Evolutionary conservation across 2,888 invertebrate species (phyloP), one percentile per base, ranked within the genome.

Genomic region (Trichogramma dendrolimi): DNA sequence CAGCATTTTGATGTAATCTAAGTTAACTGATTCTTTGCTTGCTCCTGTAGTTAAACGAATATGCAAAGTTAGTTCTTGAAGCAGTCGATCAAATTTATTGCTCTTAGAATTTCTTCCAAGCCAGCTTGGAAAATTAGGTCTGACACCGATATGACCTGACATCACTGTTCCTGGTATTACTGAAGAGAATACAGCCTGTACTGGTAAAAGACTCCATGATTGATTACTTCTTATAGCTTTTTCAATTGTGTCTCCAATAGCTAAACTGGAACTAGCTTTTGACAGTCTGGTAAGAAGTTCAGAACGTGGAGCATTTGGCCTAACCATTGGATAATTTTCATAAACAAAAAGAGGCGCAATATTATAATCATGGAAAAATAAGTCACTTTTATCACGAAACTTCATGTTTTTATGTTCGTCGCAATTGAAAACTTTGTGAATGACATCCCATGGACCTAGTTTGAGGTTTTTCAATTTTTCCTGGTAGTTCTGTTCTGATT

Each of bases 311-410:
- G 86, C 87, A 63, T 86, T 84, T 0, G 95, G 94, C n/a, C 81
- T 79, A 1, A 92, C 93, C 67, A 84, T 84, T 14, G 93, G 80
- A 80, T 99, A 99, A 80, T 98, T 99, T 79, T 99, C 98, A 73
- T 98, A 96, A 0, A 99, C 95, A 81, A 99, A 99, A 10, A 99
- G 82, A 1, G 97, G 94, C n/a, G 90, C 89, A 67, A 99, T 85
- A 72, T 89, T 94, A 81, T 99, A 99, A 82, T 99, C 99, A 73
- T 93, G 89, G 81, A 98, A 99, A 82, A 98, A 99, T 60, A 99
- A 82, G 75, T 92, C 91, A 60, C 89, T 87, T 78, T 91, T 94
- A 75, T 96, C 95, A 67, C 85, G 82, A 6, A 94, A 81, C 44
- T 81, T 84, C 91, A 92, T 92, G 0, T 78, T 82, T 74, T 88